Conservation (phyloP, 1,140 invertebrate species). For the Linepithema humile region DNA sequence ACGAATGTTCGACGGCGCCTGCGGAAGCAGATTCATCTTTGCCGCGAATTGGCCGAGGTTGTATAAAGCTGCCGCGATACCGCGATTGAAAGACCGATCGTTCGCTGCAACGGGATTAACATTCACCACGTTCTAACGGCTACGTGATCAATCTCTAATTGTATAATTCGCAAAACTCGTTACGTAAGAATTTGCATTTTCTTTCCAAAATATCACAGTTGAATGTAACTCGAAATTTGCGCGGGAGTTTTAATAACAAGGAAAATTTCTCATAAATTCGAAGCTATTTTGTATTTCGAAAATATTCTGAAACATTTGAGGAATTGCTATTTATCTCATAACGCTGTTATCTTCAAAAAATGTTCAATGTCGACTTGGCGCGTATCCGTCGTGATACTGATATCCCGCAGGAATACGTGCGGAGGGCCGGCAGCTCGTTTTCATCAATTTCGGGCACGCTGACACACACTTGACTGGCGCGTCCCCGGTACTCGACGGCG, state of each 20-base stretch:
- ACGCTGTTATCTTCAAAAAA: neutral
- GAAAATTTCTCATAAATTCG: neutral
- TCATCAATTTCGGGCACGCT: slow-evolving; percentile 71
- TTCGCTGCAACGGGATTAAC: neutral
- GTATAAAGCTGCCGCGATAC: slow-evolving; percentile 59
- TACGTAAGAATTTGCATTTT: too few relatives aligned
- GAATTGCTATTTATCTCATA: neutral
- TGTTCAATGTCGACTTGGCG: neutral
- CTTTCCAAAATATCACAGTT: neutral
- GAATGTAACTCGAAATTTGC: neutral
- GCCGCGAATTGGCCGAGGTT: slow-evolving; percentile 50
- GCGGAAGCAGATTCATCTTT: slow-evolving; percentile 57
- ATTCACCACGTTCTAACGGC: neutral
- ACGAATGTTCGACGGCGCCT: slow-evolving; percentile 43
- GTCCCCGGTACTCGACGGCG: slow-evolving; percentile 11
- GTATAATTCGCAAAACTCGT: too few relatives aligned
- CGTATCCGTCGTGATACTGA: slow-evolving; percentile 26
- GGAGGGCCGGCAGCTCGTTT: slow-evolving; percentile 64
- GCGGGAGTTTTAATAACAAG: neutral
- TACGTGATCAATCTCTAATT: neutral
- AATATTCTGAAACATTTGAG: neutral
- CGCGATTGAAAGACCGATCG: slow-evolving; percentile 9
- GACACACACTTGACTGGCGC: slow-evolving; percentile 58
- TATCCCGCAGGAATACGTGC: slow-evolving; percentile 38
- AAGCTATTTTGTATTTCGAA: neutral